Conservation (phyloP, 2,797 vertebrate species). For the Pogoniulus pusillus region DNA sequence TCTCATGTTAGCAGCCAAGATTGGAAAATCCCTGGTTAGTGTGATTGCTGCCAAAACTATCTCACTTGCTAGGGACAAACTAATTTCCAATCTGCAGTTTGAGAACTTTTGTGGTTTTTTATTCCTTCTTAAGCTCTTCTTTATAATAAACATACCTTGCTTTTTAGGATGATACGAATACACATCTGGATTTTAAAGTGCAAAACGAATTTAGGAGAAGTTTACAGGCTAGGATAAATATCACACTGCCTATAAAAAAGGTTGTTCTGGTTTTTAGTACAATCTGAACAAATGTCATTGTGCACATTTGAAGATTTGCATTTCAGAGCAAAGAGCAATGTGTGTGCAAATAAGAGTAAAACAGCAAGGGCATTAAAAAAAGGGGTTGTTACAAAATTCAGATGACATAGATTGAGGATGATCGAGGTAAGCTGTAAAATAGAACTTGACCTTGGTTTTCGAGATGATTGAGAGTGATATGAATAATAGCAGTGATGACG, state of each 20-base stretch:
- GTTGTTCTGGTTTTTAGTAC: background rate
- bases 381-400: background rate
- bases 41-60: constrained; percentile 71
- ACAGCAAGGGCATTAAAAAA: background rate
- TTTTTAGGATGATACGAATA: background rate
- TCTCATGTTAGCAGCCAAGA: constrained; percentile 75
- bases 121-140: background rate
- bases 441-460: background rate
- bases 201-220: background rate
- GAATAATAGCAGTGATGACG: background rate
- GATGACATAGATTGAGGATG: background rate
- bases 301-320: background rate
- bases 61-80: constrained; percentile 63
- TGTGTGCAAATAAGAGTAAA: background rate
- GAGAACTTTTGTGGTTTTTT: background rate
- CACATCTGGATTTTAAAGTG: background rate
- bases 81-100: constrained; percentile 50
- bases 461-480: background rate
- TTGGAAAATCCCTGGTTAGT: constrained; percentile 78
- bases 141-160: background rate
- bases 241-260: background rate
- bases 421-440: background rate
- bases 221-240: background rate
- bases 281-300: background rate
- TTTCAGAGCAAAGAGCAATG: background rate